Evolutionary conservation across 2,797 vertebrate species (phyloP).

Genomic region (Lacerta bilineata): DNA sequence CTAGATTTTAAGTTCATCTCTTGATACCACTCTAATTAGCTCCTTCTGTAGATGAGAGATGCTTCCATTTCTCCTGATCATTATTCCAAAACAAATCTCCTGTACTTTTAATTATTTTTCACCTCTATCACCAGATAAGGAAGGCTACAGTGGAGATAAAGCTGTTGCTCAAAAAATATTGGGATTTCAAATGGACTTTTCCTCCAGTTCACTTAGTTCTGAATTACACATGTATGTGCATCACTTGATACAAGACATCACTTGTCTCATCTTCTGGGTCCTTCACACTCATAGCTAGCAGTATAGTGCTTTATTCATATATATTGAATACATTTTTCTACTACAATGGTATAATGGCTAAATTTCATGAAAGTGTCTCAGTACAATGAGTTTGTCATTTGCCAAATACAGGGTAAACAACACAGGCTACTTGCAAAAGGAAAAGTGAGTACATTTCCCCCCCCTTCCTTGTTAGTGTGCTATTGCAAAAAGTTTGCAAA

Average conservation of each 20-base stretch:
- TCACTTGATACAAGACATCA: too few relatives aligned
- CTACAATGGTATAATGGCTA: not conserved
- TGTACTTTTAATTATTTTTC: too few relatives aligned
- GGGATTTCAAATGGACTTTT: not conserved
- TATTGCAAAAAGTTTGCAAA: slow-evolving; percentile 11
- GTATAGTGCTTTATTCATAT: not conserved
- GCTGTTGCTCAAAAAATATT: not conserved
- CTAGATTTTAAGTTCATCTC: not conserved
- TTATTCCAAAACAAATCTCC: too few relatives aligned
- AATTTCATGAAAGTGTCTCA: not conserved
- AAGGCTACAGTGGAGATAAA: not conserved
- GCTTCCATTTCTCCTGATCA: not conserved
- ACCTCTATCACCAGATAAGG: not conserved
- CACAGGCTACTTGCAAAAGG: slow-evolving; percentile 12
- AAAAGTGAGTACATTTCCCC: not conserved
- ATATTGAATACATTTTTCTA: not conserved
- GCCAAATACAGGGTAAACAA: not conserved
- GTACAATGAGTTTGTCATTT: not conserved
- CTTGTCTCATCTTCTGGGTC: too few relatives aligned
- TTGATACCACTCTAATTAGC: not conserved
- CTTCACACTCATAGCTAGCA: too few relatives aligned
- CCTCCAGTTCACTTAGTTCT: not conserved
- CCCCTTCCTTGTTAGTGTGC: not conserved
- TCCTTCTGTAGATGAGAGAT: not conserved
- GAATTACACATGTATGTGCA: not conserved